These are phyloP conservation scores for Liodrosophila aerea DNA, from an alignment of 2,888 invertebrate genomes.

Conservation along the genomic window DNA sequence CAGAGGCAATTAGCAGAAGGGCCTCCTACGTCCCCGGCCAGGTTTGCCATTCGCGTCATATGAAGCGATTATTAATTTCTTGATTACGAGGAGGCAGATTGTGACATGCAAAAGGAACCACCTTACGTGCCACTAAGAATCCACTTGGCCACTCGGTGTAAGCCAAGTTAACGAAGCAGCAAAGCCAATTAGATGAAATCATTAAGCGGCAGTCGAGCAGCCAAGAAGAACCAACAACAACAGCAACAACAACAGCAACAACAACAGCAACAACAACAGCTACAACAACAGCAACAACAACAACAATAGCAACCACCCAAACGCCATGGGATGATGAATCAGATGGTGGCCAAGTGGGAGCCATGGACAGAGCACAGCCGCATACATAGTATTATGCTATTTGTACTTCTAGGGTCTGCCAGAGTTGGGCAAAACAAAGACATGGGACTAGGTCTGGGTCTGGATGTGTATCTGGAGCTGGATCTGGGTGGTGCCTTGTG, in stretches of 20 bases:
- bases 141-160: conserved; percentile 9
- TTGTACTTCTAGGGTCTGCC: too few species aligned
- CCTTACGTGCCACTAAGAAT: not conserved
- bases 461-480: too few species aligned
- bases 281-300: conserved; percentile 11
- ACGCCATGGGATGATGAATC: conserved; percentile 51
- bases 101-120: conserved; percentile 46
- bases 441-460: too few species aligned
- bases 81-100: conserved; percentile 54
- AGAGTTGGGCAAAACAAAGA: conserved; percentile 31
- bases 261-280: conserved; percentile 13
- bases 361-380: too few species aligned
- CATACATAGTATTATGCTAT: too few species aligned
- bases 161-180: conserved; percentile 75
- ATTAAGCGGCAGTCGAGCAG: conserved; percentile 47
- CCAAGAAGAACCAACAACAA: conserved; percentile 1
- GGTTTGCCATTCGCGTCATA: conserved; percentile 44
- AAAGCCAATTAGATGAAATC: conserved; percentile 75
- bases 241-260: conserved; percentile 19
- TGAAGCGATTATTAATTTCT: conserved; percentile 74
- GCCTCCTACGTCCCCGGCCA: conserved; percentile 2
- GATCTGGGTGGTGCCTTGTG: conserved; percentile 3
- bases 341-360: conserved; percentile 18
- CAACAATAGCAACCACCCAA: conserved; percentile 23
- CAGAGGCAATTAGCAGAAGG: conserved; percentile 66